phyloP scores from a whole-genome alignment of 2,888 invertebrate species.

The Drosophila lacicola region DNA sequence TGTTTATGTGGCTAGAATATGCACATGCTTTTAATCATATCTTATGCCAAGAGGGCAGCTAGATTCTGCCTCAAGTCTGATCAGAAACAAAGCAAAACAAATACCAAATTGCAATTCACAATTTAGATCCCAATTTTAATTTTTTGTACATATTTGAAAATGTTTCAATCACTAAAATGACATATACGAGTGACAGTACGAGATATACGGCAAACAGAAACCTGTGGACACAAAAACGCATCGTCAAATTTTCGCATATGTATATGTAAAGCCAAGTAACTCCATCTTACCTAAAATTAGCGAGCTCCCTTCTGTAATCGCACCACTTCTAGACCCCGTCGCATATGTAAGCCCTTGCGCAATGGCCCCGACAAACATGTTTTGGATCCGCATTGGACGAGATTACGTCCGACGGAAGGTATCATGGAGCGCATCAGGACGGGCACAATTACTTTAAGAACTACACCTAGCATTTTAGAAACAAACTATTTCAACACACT shows the following conservation, averaged over 20 bases:
- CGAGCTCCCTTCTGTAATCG: no score
- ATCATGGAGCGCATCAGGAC: neutral
- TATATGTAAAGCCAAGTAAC: no score
- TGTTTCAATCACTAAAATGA: neutral
- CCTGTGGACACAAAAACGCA: neutral
- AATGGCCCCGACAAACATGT: neutral
- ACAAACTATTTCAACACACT: neutral
- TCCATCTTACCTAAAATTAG: no score
- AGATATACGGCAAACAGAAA: neutral
- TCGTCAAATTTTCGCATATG: no score
- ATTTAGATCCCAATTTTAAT: neutral
- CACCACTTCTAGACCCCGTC: neutral
- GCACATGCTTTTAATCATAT: constrained; percentile 23
- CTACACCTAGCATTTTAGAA: neutral
- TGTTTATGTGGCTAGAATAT: constrained; percentile 37
- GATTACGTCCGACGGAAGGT: neutral
- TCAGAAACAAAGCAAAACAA: no score
- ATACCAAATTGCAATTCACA: neutral
- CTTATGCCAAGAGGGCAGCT: constrained; percentile 2
- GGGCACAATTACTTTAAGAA: neutral
- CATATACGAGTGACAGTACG: no score
- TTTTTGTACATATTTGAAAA: neutral
- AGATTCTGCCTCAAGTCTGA: no score
- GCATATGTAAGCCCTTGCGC: neutral
- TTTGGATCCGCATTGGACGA: neutral